These are phyloP conservation scores for Rhagoletis zephyria DNA, from an alignment of 1,140 invertebrate species.

Conservation along the genomic window DNA sequence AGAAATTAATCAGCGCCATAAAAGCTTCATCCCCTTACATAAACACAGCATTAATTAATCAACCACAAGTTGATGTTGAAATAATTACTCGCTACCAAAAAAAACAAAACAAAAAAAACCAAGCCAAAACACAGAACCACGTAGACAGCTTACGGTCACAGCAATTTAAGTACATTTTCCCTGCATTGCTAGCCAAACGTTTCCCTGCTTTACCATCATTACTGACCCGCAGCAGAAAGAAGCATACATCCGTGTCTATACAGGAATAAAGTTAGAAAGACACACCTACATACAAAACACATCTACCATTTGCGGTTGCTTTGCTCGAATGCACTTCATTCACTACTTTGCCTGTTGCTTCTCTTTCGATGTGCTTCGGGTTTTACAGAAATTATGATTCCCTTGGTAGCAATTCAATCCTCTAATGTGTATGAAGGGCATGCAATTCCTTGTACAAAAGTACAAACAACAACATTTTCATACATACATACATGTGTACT, in stretches of 20 bases:
- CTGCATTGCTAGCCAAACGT: not conserved
- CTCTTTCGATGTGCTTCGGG: not conserved
- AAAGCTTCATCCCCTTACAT: not conserved
- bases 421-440: not conserved
- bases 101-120: not conserved
- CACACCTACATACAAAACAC: not conserved
- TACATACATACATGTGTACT: not conserved
- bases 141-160: not conserved
- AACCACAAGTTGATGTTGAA: slow-evolving; percentile 42
- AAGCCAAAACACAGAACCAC: not conserved
- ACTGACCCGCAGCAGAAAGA: not conserved
- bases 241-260: not conserved
- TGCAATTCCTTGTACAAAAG: not conserved
- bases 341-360: slow-evolving; percentile 27
- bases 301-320: not conserved
- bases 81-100: not conserved
- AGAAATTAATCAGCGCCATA: slow-evolving; percentile 32
- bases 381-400: slow-evolving; percentile 49
- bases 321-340: slow-evolving; percentile 19
- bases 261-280: not conserved
- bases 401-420: slow-evolving; percentile 38
- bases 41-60: slow-evolving; percentile 28
- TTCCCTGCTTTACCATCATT: not conserved
- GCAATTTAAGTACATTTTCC: not conserved
- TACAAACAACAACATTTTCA: not conserved